Base-by-base conservation (phyloP, 2,113 vertebrate species). In the Menidia beryllina region DNA sequence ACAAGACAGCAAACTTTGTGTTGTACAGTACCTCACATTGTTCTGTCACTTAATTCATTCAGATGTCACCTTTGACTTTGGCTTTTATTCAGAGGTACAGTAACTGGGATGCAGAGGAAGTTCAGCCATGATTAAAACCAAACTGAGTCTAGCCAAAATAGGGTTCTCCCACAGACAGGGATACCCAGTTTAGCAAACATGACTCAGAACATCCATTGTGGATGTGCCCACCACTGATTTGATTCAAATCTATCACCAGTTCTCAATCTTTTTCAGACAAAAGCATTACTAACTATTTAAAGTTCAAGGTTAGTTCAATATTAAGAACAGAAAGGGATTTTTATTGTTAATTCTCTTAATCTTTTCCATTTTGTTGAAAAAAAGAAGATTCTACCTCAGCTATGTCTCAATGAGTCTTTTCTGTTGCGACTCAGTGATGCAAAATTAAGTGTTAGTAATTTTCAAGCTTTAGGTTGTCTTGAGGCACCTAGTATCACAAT, bases 1-100 rank as follows among this genome's bases (percentile, higher is more conserved):
- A 39, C 36, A n/a, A 56, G 52, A 75, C 43, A 5, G 45, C 52
- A 76, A 81, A 88, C 27, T 81, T 75, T 69, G 63, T 70, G 64
- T 23, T 56, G n/a, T 56, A 56, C 10, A 14, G 2, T 34, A 10
- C 5, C 52, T 54, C 24, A 45, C 20, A 30, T 62, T 76, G 70
- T 84, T 63, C 65, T 54, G 66, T 73, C 3, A 10, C 52, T 65
- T 66, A 10, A 72, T 48, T 62, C 70, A 57, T 55, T 69, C 25
- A 50, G 49, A 60, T 43, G 36, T 65, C 39, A 5, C 12, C 2
- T 9, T 73, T 76, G 57, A 25, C 48, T 64, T 71, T 10, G 54
- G 52, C 15, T 0, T 36, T 3, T 74, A 6, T 2, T 9, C 34
- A 56, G 55, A 61, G 62, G n/a, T 34, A 10, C 30, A 34, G 5